Conservation (phyloP, 2,888 invertebrate genomes). For the Polyommatus icarus region DNA sequence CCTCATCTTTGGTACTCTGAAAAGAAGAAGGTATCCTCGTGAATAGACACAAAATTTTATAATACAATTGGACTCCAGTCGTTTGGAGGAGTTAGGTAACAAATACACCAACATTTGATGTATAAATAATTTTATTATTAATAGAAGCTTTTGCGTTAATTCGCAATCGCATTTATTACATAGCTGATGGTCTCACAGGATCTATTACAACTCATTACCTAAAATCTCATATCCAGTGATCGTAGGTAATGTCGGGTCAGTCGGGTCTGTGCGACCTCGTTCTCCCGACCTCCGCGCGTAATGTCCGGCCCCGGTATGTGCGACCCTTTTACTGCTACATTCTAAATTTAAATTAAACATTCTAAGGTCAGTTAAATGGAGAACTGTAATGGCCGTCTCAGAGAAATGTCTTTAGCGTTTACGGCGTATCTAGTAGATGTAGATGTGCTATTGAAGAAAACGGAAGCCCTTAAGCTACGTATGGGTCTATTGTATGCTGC, state of each 20-base stretch:
- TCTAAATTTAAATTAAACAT: slow-evolving; percentile 29
- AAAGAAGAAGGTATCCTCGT: too few relatives aligned
- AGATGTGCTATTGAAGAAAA: too few relatives aligned
- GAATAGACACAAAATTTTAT: too few relatives aligned
- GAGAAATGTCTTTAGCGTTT: slow-evolving; percentile 4
- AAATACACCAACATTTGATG: too few relatives aligned
- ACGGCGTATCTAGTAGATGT: not conserved
- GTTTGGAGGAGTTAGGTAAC: too few relatives aligned
- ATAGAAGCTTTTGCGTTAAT: too few relatives aligned
- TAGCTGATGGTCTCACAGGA: not conserved
- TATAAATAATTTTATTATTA: too few relatives aligned
- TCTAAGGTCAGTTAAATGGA: slow-evolving; percentile 7
- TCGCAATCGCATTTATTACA: not conserved
- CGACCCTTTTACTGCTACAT: slow-evolving; percentile 10
- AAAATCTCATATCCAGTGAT: not conserved
- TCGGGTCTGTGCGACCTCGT: not conserved
- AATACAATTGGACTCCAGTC: too few relatives aligned
- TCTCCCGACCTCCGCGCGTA: not conserved
- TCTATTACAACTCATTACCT: not conserved
- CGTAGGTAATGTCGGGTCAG: not conserved
- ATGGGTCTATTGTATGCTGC: too few relatives aligned
- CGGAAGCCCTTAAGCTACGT: too few relatives aligned
- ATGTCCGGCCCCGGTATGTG: not conserved
- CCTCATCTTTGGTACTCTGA: too few relatives aligned
- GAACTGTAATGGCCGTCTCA: not conserved